These are phyloP conservation scores for Lucifuga dentata DNA, from an alignment of 2,113 vertebrate species.

Conservation along the genomic window DNA sequence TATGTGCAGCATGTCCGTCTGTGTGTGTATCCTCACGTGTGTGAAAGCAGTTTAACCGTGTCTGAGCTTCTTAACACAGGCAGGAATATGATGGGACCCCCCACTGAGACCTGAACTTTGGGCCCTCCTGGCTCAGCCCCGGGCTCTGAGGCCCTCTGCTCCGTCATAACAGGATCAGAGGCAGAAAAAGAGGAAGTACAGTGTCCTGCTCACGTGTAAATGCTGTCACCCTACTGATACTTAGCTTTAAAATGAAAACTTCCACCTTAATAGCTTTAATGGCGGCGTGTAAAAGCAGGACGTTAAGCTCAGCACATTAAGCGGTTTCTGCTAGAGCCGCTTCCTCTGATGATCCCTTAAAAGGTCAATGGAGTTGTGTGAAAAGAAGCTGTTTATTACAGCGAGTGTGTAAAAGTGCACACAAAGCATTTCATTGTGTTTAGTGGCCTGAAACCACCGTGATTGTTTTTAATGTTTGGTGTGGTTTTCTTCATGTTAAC, in stretches of 20 bases:
- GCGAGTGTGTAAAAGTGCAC: neutral
- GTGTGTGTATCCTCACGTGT: slow-evolving; percentile 5
- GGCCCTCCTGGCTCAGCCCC: slow-evolving; percentile 52
- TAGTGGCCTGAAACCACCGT: neutral
- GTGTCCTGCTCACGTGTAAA: slow-evolving; percentile 40
- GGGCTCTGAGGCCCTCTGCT: slow-evolving; percentile 56
- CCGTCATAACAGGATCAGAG: slow-evolving; percentile 57
- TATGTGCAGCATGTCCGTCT: slow-evolving; percentile 25
- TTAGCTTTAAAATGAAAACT: neutral
- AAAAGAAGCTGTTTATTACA: slow-evolving; percentile 28
- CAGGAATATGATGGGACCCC: slow-evolving; percentile 59
- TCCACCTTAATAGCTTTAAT: neutral
- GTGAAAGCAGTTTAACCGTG: slow-evolving; percentile 40
- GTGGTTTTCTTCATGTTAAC: slow-evolving; percentile 1
- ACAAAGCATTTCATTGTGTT: neutral
- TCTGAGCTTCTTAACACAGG: slow-evolving; percentile 57
- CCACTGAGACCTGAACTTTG: slow-evolving; percentile 73
- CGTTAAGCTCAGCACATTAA: slow-evolving; percentile 38
- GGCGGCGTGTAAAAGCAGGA: slow-evolving; percentile 19
- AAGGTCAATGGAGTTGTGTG: slow-evolving; percentile 37
- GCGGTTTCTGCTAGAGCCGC: neutral
- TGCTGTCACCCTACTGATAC: neutral
- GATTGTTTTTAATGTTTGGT: slow-evolving; percentile 15
- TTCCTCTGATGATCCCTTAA: slow-evolving; percentile 52
- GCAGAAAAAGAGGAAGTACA: slow-evolving; percentile 15